Percentiles rank a stretch among this genome's conserved stretches.
These are phyloP conservation scores for Conchocele bisecta DNA, from an alignment of 2,888 invertebrate species.

Conservation along the genomic window DNA sequence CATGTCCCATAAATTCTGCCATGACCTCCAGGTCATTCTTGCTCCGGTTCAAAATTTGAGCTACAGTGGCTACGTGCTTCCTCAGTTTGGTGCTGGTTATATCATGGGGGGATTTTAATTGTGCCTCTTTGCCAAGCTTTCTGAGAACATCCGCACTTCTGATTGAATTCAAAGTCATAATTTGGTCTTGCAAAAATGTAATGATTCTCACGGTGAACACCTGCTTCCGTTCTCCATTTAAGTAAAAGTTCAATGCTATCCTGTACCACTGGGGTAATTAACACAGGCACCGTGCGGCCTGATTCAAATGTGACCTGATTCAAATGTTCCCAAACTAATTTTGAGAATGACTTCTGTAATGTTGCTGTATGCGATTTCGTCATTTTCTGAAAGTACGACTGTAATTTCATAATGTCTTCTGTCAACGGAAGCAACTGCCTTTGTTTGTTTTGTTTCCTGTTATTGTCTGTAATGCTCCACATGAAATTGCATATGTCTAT, in stretches of 20 bases:
- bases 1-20: conserved; percentile 38
- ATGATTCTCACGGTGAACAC: not conserved
- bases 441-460: conserved; percentile 23
- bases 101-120: conserved; percentile 16
- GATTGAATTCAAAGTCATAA: conserved; percentile 3
- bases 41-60: conserved; percentile 47
- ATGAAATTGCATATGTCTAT: conserved; percentile 30
- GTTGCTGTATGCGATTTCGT: not conserved
- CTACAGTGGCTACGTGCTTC: conserved; percentile 57
- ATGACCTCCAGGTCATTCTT: conserved; percentile 27
- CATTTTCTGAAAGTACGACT: conserved; percentile 5
- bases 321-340: conserved; percentile 16
- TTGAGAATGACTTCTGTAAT: conserved; percentile 3
- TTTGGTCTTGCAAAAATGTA: conserved; percentile 15
- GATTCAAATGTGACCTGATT: conserved; percentile 25
- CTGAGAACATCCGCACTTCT: conserved; percentile 27
- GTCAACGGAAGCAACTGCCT: conserved; percentile 24
- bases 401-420: conserved; percentile 28
- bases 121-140: conserved; percentile 13
- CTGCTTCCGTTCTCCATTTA: not conserved
- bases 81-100: conserved; percentile 49
- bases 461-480: conserved; percentile 15
- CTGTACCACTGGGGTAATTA: too few relatives aligned
- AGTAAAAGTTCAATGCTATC: too few relatives aligned
- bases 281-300: too few relatives aligned